Conservation (phyloP, 2,888 invertebrate genomes). For the Torymus auratus region DNA sequence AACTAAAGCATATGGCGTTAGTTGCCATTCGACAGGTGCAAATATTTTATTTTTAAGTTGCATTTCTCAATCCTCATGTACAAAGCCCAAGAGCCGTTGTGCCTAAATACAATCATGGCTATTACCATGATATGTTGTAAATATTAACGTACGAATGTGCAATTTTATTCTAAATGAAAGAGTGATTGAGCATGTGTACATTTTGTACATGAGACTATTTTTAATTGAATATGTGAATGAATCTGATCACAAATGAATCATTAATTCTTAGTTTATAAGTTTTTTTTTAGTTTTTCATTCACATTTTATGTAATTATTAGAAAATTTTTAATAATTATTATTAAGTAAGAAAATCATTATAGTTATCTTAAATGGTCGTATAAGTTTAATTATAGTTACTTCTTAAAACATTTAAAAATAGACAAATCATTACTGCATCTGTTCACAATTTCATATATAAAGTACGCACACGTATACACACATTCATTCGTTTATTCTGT, state of each 20-base stretch:
- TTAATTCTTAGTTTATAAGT: too few species aligned
- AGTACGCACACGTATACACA: too few species aligned
- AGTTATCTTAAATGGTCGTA: not conserved
- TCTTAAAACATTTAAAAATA: conserved; percentile 8
- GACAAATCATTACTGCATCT: not conserved
- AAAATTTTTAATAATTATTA: too few species aligned
- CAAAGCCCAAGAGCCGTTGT: conserved; percentile 66
- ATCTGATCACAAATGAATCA: conserved; percentile 7
- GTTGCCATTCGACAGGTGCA: conserved; percentile 62
- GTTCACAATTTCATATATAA: conserved; percentile 60
- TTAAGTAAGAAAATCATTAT: too few species aligned
- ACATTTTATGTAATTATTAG: too few species aligned
- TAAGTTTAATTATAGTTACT: conserved; percentile 3
- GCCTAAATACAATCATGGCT: conserved; percentile 61
- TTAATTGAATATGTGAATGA: conserved; percentile 28
- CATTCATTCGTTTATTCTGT: conserved; percentile 57
- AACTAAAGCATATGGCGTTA: conserved; percentile 11
- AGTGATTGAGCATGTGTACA: conserved; percentile 33
- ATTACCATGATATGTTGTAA: conserved; percentile 33
- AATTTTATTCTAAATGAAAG: conserved; percentile 17
- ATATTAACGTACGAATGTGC: conserved; percentile 35
- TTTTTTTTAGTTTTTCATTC: too few species aligned
- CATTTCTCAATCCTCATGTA: conserved; percentile 62
- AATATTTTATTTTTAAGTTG: conserved; percentile 61
- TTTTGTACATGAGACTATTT: conserved; percentile 60